Conservation (phyloP, 35 echinoderm and acorn worm genomes). For the Acanthaster planci region DNA sequence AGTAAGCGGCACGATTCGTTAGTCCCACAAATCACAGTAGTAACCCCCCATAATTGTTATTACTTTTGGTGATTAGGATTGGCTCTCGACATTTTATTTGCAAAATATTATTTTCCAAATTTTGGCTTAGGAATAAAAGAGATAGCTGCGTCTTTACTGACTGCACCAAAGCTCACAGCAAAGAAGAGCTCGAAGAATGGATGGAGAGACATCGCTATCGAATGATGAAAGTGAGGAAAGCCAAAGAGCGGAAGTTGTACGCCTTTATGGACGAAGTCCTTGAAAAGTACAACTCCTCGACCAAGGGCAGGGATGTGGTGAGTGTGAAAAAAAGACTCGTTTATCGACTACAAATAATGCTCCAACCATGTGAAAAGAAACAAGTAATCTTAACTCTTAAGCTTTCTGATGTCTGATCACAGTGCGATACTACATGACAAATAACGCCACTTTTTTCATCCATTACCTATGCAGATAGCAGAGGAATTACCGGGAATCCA, state of each 20-base stretch:
- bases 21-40: not conserved
- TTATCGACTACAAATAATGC: no score
- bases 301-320: conserved; percentile 18
- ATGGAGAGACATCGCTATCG: conserved; percentile 62
- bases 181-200: conserved; percentile 86
- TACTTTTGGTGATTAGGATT: not conserved
- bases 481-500: conserved; percentile 6
- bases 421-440: no score
- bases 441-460: not conserved
- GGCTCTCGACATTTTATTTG: not conserved
- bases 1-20: conserved; percentile 25
- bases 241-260: conserved; percentile 62
- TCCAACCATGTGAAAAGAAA: no score
- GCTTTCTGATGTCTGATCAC: no score
- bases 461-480: not conserved
- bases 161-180: conserved; percentile 74
- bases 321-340: not conserved
- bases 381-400: no score
- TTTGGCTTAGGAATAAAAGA: conserved; percentile 9
- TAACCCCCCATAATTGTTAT: not conserved
- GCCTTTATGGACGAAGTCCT: conserved; percentile 62
- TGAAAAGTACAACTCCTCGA: not conserved
- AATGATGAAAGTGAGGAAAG: conserved; percentile 79
- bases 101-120: not conserved
- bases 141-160: conserved; percentile 53